Base-by-base conservation (phyloP, 2,888 invertebrate species). In the Ectemnius continuus region DNA sequence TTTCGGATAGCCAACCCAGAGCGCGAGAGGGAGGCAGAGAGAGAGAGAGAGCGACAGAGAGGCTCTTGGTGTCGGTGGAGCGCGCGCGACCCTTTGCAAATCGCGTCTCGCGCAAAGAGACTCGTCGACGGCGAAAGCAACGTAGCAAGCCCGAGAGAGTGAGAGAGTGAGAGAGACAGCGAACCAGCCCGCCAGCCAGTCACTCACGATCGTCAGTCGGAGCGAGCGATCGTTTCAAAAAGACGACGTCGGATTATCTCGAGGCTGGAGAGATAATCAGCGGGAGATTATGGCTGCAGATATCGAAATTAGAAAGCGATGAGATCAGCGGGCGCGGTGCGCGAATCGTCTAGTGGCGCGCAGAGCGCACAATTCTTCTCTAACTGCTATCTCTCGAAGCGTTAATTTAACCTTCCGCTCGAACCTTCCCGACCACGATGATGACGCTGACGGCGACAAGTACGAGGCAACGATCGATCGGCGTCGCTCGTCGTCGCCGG, bases 1-100 rank as follows among this genome's bases (percentile, higher is more conserved):
- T 81, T 36, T 81, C 70, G 76, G 64, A 68, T 61, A 70, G 66
- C 66, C 58, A 72, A 66, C 74, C 76, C 76, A 56, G 66, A 45
- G 57, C 26, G 18, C 66, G 60, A 52, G 1, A 11, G n/a, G 36
- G 52, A 0, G 52, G 8, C 2, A 52, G 11, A 8, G 36, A 36
- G 36, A 36, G 36, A 36, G 36, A 36, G 36, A 36, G 36, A 11
- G 36, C 4, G 36, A 36, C 1, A 11, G 36, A 8, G 36, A 36
- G 36, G 36, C 11, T 36, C 36, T 36, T 11, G 36, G 36, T 36
- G 36, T 36, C 36, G 36, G 36, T 36, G 36, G 36, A 8, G 16
- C 52, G 14, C n/a, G 52, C 52, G 52, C 52, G 52, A 48, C 52
- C 18, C 61, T 13, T n/a, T 57, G 28, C 74, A 59, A 59, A 36